phyloP scores from a whole-genome alignment of 2,888 invertebrate genomes.

The Agrilus biguttatus region DNA sequence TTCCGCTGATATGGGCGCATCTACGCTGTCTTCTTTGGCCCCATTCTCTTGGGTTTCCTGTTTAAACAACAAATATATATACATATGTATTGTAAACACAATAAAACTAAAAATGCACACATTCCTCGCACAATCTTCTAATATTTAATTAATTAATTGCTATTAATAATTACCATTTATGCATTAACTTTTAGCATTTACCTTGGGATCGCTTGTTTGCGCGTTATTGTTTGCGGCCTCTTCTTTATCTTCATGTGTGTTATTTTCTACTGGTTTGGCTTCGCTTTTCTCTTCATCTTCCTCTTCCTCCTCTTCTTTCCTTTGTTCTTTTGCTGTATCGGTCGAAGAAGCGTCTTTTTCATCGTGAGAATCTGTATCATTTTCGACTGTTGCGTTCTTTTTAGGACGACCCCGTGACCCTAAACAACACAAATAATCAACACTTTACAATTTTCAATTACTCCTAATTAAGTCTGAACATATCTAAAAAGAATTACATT shows the following conservation, averaged over 20 bases:
- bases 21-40: slow-evolving; percentile 26
- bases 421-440: slow-evolving; percentile 6
- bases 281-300: slow-evolving; percentile 8
- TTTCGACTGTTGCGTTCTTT: slow-evolving; percentile 20
- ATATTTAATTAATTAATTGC: no score
- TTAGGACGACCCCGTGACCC: slow-evolving; percentile 26
- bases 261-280: slow-evolving; percentile 10
- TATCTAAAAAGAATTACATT: background rate
- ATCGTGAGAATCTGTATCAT: slow-evolving; percentile 24
- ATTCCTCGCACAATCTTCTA: no score
- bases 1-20: slow-evolving; percentile 14
- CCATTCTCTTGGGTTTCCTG: slow-evolving; percentile 26
- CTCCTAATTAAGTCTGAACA: background rate
- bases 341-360: slow-evolving; percentile 22
- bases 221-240: slow-evolving; percentile 26
- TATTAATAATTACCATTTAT: no score
- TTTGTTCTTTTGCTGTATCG: slow-evolving; percentile 12
- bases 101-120: no score
- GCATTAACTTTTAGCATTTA: background rate
- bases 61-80: background rate
- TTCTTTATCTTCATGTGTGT: slow-evolving; percentile 16
- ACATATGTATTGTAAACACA: background rate
- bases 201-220: slow-evolving; percentile 12
- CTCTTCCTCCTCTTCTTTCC: slow-evolving; percentile 7
- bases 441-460: slow-evolving; percentile 2